Conservation (phyloP, 2,888 invertebrate species). For the Sesamia inferens region DNA sequence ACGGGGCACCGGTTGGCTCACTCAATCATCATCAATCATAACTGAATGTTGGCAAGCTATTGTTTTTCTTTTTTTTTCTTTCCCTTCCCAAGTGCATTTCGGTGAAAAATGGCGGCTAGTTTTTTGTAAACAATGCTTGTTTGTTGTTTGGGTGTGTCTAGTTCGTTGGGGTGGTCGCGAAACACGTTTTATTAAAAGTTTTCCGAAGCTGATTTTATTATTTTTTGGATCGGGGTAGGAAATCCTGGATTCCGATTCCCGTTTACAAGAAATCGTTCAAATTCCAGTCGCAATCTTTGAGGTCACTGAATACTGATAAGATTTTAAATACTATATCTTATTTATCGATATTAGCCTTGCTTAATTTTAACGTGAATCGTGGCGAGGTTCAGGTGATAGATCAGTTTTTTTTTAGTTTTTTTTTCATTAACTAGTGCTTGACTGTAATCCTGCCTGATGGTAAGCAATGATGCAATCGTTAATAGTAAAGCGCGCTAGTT, state of each 20-base stretch:
- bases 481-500: no score
- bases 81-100: conserved; percentile 58
- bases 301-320: no score
- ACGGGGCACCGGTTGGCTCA: conserved; percentile 47
- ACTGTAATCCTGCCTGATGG: no score
- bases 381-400: not conserved
- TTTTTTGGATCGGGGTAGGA: not conserved
- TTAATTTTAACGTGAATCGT: not conserved
- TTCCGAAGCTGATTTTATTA: not conserved
- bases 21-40: conserved; percentile 76
- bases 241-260: not conserved
- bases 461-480: no score
- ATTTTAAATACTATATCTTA: no score
- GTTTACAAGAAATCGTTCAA: no score
- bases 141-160: conserved; percentile 28
- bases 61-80: conserved; percentile 57
- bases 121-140: conserved; percentile 50
- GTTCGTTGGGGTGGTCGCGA: not conserved
- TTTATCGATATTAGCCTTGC: not conserved
- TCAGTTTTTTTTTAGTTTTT: no score
- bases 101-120: conserved; percentile 60
- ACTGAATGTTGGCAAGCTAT: conserved; percentile 58
- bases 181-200: conserved; percentile 1
- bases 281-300: no score
- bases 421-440: no score